phyloP scores from a whole-genome alignment of 2,797 vertebrate genomes.

The Podargus strigoides region DNA sequence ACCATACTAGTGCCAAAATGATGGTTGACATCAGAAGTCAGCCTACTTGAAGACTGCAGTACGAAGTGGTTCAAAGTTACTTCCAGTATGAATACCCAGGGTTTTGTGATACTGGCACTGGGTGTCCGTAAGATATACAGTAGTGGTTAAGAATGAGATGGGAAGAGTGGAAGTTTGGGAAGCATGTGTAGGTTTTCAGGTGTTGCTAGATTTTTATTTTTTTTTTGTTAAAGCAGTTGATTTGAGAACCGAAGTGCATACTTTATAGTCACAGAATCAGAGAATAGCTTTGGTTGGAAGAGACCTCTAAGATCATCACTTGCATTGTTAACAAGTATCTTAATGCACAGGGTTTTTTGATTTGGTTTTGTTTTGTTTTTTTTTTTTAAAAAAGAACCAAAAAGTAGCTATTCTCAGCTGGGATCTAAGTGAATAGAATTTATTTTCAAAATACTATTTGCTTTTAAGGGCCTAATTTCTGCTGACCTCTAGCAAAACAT shows the following conservation, averaged over 20 bases:
- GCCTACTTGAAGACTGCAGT: neutral
- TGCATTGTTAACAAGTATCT: neutral
- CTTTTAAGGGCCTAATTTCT: neutral
- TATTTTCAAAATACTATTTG: neutral
- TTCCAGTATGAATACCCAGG: neutral
- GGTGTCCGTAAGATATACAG: fast-evolving
- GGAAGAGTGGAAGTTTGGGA: neutral
- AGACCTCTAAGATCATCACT: too few relatives aligned
- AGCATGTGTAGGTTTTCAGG: neutral
- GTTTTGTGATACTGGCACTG: neutral
- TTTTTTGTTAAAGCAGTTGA: neutral
- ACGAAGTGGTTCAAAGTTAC: neutral
- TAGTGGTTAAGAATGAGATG: neutral
- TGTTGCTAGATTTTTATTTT: neutral
- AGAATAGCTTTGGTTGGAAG: too few relatives aligned
- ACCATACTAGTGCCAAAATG: neutral
- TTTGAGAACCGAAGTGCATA: neutral
- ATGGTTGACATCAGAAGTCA: neutral
- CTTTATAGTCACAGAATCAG: neutral
- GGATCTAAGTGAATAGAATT: neutral
- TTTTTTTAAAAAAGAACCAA: neutral
- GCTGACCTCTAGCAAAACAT: neutral
- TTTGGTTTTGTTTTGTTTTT: too few relatives aligned
- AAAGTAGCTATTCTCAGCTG: neutral
- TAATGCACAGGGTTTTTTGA: neutral